phyloP scores from a whole-genome alignment of 2,888 invertebrate species.

The Atherix ibis region DNA sequence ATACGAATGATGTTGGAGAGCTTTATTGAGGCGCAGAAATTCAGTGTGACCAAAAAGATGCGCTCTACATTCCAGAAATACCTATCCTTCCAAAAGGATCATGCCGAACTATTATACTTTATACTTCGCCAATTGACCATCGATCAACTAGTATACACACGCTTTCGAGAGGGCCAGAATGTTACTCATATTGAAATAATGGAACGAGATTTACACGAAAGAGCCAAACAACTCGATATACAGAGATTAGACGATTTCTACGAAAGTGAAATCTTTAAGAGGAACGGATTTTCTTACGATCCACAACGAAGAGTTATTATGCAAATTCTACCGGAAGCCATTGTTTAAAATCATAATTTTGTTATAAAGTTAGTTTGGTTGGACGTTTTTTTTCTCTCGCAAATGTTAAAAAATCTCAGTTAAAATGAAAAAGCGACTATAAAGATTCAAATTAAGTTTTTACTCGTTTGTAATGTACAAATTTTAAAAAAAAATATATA shows the following conservation, averaged over 20 bases:
- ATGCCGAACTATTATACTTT: slow-evolving; percentile 89
- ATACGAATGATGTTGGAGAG: slow-evolving; percentile 95
- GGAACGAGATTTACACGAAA: slow-evolving; percentile 67
- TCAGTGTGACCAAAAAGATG: slow-evolving; percentile 95
- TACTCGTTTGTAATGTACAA: too few species aligned
- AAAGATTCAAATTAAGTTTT: too few species aligned
- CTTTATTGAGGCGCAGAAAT: slow-evolving; percentile 97
- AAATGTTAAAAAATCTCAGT: too few species aligned
- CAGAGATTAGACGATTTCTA: slow-evolving; percentile 80
- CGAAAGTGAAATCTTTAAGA: slow-evolving; percentile 74
- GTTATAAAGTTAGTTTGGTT: too few species aligned
- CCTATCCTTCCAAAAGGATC: slow-evolving; percentile 84
- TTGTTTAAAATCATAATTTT: too few species aligned
- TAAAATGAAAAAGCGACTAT: too few species aligned
- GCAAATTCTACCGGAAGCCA: slow-evolving; percentile 54
- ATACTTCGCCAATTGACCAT: slow-evolving; percentile 82
- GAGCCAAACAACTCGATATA: slow-evolving; percentile 86
- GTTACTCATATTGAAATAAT: slow-evolving; percentile 65
- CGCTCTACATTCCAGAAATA: slow-evolving; percentile 81
- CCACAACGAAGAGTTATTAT: slow-evolving; percentile 67
- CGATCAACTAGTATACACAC: slow-evolving; percentile 77
- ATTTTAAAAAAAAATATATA: too few species aligned
- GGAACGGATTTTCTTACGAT: slow-evolving; percentile 79
- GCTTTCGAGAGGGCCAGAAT: slow-evolving; percentile 47
- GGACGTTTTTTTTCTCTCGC: too few species aligned